Percentiles rank a stretch among this genome's conserved stretches.
These are phyloP conservation scores for Megathymus violae DNA, from an alignment of 1,140 invertebrate species.

Conservation along the genomic window DNA sequence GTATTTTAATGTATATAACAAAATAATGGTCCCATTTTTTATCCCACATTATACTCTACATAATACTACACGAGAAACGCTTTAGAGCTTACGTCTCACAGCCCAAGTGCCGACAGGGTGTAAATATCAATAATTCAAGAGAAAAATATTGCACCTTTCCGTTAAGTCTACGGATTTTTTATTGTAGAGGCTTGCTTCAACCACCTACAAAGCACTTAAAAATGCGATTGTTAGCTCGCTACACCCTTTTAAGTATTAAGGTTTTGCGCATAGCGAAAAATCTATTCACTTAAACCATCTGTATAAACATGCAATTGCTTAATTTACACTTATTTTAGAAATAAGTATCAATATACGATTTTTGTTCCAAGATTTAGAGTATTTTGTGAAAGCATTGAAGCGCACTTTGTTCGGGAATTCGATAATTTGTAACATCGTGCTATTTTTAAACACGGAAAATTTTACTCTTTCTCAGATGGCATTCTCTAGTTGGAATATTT, in stretches of 20 bases:
- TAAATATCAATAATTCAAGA: slow-evolving; percentile 25
- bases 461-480: no score
- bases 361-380: no score
- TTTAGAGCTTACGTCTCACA: background rate
- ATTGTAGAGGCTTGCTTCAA: slow-evolving; percentile 8
- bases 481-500: no score
- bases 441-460: no score
- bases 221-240: slow-evolving; percentile 22
- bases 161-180: slow-evolving; percentile 21
- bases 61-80: background rate
- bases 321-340: no score
- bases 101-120: background rate
- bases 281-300: no score
- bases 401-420: no score
- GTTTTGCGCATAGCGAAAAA: slow-evolving; percentile 19
- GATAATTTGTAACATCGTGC: no score
- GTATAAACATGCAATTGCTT: no score
- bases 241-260: slow-evolving; percentile 24
- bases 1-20: background rate
- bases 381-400: no score
- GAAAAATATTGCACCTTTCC: slow-evolving; percentile 19
- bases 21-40: background rate
- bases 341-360: no score
- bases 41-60: background rate
- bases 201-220: slow-evolving; percentile 19